Conservation (phyloP, 2,888 invertebrate genomes). For the Ophion obscuratus region DNA sequence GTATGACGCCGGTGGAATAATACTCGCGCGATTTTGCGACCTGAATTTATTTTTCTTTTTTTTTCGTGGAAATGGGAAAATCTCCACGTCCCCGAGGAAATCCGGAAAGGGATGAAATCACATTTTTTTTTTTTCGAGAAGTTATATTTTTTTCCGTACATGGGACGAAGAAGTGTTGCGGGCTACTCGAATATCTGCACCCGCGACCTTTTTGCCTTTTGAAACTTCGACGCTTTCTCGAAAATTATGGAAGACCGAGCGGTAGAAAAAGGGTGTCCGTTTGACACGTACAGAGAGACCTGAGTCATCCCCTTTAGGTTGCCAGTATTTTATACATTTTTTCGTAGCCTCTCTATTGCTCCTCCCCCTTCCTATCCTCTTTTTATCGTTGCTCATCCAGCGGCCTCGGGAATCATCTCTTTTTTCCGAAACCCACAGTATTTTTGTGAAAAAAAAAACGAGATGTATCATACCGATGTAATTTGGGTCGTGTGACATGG, state of each 20-base stretch:
- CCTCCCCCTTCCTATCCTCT: not conserved
- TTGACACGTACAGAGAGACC: conserved; percentile 5
- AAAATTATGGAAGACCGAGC: not conserved
- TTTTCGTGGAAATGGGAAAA: conserved; percentile 6
- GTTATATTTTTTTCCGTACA: conserved; percentile 10
- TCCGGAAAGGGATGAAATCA: conserved; percentile 17
- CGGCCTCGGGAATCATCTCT: not conserved
- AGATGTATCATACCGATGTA: not conserved
- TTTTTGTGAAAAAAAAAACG: conserved; percentile 4
- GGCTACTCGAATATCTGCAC: not conserved
- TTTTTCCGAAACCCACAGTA: conserved; percentile 22
- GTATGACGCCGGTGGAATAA: conserved; percentile 38
- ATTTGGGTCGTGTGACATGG: conserved; percentile 9
- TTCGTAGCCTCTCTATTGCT: not conserved
- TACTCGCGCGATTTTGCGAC: conserved; percentile 25
- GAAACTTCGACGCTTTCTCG: conserved; percentile 3
- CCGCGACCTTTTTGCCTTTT: not conserved
- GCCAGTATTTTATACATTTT: not conserved
- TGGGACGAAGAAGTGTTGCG: not conserved
- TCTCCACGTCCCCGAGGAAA: conserved; percentile 10
- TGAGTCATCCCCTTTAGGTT: not conserved
- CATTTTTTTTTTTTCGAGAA: not conserved
- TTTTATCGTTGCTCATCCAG: conserved; percentile 2
- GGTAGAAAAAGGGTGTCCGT: not conserved
- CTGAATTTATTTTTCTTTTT: not conserved